Base-by-base conservation (phyloP, 2,113 vertebrate genomes). In the Cyanistes caeruleus region DNA sequence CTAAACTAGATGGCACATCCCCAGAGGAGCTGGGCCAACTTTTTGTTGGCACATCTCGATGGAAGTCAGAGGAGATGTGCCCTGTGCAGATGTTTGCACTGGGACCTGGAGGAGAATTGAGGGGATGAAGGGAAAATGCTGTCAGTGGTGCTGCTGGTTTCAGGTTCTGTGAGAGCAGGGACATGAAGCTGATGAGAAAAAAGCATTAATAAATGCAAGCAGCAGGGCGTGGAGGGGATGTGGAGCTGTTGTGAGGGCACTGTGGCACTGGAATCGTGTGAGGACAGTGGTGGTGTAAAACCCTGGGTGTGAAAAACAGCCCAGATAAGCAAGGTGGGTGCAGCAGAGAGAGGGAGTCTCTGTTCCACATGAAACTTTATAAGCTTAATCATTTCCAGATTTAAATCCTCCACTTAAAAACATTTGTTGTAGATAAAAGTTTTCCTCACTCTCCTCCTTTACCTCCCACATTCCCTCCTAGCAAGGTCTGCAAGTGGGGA, bases 321-420 rank as follows among this genome's bases (percentile, higher is more conserved):
- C 35, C 77, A 81, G 89, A 80, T 55, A 74, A 92, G 78, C 55
- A 33, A 48, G 48, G 43, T 2, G 35, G 25, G 76, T 58, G 69
- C 85, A 74, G 76, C 80, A 84, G 59, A 33, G 55, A 33, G 18
- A 72, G 46, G 63, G 20, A 92, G 19, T 14, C 43, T 58, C 39
- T 65, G 81, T 21, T 63, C 59, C 79, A 35, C n/a, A 12, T 3
- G 22, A 65, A 80, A 31, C 43, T 39, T 79, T 4, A 55, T 4
- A 22, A 80, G 30, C 22, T 86, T 95, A 69, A 89, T 89, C 52
- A 90, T 88, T 95, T 93, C 93, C 94, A 95, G 91, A 81, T 86
- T 84, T 31, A 51, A 85, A 17, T 55, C 27, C 77, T 83, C 25
- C 46, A 7, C 67, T 73, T 44, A 19, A 62, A 48, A 48, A 64